Percentiles rank a stretch among this genome's conserved stretches.
These are phyloP conservation scores for Cotesia typhae DNA, from an alignment of 1,140 invertebrate species.

Conservation along the genomic window DNA sequence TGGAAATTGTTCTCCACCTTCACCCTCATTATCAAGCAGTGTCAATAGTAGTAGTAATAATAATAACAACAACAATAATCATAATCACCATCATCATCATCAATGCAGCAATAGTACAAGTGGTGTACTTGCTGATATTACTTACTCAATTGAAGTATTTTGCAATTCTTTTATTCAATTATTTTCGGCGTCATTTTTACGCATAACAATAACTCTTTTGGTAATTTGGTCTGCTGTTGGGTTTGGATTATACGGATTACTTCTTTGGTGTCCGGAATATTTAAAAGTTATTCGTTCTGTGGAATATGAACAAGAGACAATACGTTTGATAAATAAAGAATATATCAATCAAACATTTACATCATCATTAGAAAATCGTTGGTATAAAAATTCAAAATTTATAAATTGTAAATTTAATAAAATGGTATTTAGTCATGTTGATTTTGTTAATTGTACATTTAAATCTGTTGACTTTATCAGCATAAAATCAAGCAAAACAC, in stretches of 20 bases:
- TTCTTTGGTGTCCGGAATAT: conserved; percentile 60
- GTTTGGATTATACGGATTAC: conserved; percentile 59
- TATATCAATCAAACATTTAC: conserved; percentile 53
- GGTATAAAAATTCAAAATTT: conserved; percentile 60
- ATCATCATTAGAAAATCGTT: conserved; percentile 63
- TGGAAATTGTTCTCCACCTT: conserved; percentile 49
- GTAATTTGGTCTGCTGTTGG: conserved; percentile 55
- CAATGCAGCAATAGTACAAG: conserved; percentile 54
- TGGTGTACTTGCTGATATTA: conserved; percentile 61
- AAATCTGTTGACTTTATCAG: conserved; percentile 65
- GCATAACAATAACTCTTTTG: conserved; percentile 59
- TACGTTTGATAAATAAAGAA: conserved; percentile 43
- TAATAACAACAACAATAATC: too few species aligned
- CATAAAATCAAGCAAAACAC: conserved; percentile 66
- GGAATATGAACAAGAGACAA: conserved; percentile 58
- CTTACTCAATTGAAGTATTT: conserved; percentile 65
- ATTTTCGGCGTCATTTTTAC: conserved; percentile 65
- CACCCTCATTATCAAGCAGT: conserved; percentile 42
- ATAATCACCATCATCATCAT: not conserved
- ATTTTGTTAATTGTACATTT: conserved; percentile 67
- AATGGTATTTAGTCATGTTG: conserved; percentile 66
- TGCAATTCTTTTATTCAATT: conserved; percentile 70
- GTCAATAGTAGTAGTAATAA: too few species aligned
- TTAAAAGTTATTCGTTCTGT: conserved; percentile 59
- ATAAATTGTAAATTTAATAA: conserved; percentile 63